These are phyloP conservation scores for Scomber colias DNA, from an alignment of 2,113 vertebrate genomes.

Conservation along the genomic window DNA sequence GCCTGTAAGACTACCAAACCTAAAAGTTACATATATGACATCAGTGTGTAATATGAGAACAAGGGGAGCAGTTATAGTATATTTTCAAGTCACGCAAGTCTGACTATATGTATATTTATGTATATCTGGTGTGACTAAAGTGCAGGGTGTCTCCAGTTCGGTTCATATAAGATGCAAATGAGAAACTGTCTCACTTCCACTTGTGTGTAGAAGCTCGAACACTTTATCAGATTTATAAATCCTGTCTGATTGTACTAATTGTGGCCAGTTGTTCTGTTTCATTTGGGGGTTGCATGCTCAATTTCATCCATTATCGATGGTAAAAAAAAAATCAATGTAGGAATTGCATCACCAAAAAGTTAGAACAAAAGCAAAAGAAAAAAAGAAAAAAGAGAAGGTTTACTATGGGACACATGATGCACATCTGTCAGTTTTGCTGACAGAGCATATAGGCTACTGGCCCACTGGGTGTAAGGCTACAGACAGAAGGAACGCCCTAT, in stretches of 20 bases:
- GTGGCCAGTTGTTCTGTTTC: neutral
- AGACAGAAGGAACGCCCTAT: conserved; percentile 34
- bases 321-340: too few species aligned
- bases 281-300: neutral
- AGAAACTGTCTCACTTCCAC: too few species aligned
- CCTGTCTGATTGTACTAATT: neutral
- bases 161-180: neutral
- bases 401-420: neutral
- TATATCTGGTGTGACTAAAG: neutral
- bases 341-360: too few species aligned
- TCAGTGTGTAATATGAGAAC: neutral
- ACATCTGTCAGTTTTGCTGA: conserved; percentile 45
- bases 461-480: neutral
- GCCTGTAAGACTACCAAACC: neutral
- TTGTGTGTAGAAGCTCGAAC: neutral
- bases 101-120: too few species aligned
- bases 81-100: too few species aligned
- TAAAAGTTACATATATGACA: neutral
- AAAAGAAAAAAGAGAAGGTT: too few species aligned
- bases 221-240: neutral
- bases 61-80: too few species aligned
- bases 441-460: conserved; percentile 1
- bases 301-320: too few species aligned
- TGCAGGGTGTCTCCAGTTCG: neutral
- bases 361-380: too few species aligned